Evolutionary conservation across 2,113 vertebrate genomes (phyloP), one percentile per base, ranked within the genome.

Genomic region (Lepus europaeus): DNA sequence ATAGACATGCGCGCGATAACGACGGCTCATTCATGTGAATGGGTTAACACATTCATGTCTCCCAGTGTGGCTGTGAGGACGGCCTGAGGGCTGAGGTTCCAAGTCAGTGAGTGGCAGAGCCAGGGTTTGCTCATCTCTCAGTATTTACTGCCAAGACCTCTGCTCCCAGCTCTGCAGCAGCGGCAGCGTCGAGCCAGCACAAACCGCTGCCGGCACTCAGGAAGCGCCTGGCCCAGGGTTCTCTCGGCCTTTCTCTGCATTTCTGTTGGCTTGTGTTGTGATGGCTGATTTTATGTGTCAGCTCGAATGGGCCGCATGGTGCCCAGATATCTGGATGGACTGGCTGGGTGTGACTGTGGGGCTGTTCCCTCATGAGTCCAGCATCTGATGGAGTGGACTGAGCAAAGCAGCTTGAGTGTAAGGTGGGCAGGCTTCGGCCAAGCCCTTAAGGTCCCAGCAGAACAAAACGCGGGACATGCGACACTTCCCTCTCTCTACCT

Each of bases 141-240:
- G 25, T 69, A 22, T 13, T 29, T 19, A 0, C 11, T 3, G 7
- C 19, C 5, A 7, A 5, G 7, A 2, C 27, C 49, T 59, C 70
- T 29, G 17, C 25, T 64, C 14, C 2, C 2, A 12, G 4, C 8
- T 39, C 49, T 33, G 11, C 3, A 2, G 10, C 49, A 10, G 11
- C 2, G 36, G 36, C 36, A 36, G 36, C 36, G 36, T 3, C 14
- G 27, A 53, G 10, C 5, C 9, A 13, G 5, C 51, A 2, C 6
- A 51, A 2, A 3, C 16, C 29, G 11, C 1, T 31, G 4, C 6
- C 22, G 3, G 9, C 1, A 5, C 25, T 36, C 39, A 6, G 0
- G 2, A 23, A 4, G 31, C 16, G 45, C 33, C 9, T 3, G 11
- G 23, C 9, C 29, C 12, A 4, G 20, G 8, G 9, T 20, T 83